A percentile compares a stretch with the other conserved stretches of the same genome.
Conservation (phyloP, 2,113 vertebrate species). For the Heterocephalus glaber region DNA sequence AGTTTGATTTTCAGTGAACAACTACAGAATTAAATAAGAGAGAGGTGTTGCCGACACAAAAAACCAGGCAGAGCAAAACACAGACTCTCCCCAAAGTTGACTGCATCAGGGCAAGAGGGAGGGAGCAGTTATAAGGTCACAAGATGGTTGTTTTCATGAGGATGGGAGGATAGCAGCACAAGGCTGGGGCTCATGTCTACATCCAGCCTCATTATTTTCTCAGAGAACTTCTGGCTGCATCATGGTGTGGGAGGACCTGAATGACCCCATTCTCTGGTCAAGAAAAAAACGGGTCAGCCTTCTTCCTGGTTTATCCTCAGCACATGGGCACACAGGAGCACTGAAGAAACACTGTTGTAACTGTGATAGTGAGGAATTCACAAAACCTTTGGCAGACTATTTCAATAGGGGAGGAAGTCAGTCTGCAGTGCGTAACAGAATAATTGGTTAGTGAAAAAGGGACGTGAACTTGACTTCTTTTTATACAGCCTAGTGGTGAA, state of each 20-base stretch:
- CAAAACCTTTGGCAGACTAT: neutral
- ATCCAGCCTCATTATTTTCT: neutral
- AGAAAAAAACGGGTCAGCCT: neutral
- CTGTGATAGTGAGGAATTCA: neutral
- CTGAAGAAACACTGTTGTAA: neutral
- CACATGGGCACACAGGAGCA: neutral
- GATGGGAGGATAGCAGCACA: neutral
- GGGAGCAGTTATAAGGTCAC: rapidly evolving
- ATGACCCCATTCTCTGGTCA: neutral
- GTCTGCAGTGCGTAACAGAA: neutral
- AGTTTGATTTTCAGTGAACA: neutral
- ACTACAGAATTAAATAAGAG: neutral
- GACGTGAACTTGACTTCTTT: neutral
- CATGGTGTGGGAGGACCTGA: neutral
- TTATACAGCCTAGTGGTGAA: neutral
- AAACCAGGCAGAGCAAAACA: neutral
- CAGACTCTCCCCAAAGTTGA: neutral
- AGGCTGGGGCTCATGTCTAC: neutral
- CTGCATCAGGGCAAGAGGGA: neutral
- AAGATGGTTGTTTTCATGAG: neutral
- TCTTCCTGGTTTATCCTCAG: neutral
- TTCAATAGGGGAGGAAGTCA: neutral
- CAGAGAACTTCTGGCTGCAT: neutral
- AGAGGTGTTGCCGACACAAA: neutral
- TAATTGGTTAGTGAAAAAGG: neutral